phyloP scores from a whole-genome alignment of 2,113 vertebrate species.

The Delphinapterus leucas region DNA sequence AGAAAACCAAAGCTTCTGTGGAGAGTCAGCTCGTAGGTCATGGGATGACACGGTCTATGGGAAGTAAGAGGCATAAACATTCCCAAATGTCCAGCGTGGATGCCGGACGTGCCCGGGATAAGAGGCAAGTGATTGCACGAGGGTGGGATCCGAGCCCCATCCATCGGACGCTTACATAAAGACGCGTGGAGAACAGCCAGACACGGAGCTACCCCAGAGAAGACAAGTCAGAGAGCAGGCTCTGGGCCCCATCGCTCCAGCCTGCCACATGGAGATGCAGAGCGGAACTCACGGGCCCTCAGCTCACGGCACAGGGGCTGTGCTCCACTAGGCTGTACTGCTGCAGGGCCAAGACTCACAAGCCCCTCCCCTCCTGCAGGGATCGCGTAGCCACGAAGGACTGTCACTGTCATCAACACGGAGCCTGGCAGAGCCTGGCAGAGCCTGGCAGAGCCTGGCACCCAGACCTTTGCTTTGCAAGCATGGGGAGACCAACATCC shows the following conservation, averaged over 20 bases:
- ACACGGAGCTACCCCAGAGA: neutral
- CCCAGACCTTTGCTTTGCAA: neutral
- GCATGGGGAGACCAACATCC: neutral
- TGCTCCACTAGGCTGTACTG: neutral
- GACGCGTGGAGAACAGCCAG: neutral
- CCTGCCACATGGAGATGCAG: neutral
- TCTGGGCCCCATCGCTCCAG: accelerated
- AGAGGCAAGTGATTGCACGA: neutral
- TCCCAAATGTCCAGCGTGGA: neutral
- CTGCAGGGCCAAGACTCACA: accelerated
- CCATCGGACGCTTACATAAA: neutral
- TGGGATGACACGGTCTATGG: neutral
- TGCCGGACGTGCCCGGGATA: neutral
- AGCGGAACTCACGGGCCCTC: neutral
- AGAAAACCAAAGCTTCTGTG: neutral
- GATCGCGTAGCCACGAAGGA: neutral
- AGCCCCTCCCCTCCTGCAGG: neutral
- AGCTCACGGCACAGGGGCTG: accelerated
- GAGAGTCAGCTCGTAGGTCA: neutral
- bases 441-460: no score
- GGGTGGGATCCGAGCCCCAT: neutral
- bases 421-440: neutral
- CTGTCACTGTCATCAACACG: neutral
- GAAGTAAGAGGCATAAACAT: neutral
- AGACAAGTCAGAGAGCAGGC: neutral